These are phyloP conservation scores for Drosophila fulvimacula DNA, from an alignment of 2,888 invertebrate species.

Conservation along the genomic window DNA sequence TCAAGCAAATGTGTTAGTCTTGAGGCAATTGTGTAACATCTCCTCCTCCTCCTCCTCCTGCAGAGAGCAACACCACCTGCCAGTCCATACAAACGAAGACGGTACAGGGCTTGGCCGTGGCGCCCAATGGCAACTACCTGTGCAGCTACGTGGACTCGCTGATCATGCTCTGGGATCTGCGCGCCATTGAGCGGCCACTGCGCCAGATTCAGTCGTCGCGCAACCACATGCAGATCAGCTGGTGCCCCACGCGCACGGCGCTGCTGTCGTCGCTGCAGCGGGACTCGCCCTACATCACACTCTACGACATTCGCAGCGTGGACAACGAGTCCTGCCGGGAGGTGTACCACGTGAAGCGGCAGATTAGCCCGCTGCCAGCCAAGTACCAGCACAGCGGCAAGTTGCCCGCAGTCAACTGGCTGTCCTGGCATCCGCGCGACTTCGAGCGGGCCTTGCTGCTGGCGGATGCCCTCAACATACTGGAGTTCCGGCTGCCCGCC, in stretches of 20 bases:
- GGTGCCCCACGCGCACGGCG: conserved; percentile 95
- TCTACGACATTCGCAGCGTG: conserved; percentile 94
- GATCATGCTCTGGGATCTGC: conserved; percentile 94
- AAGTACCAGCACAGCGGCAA: conserved; percentile 77
- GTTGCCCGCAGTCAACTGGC: conserved; percentile 87
- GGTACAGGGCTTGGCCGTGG: conserved; percentile 92
- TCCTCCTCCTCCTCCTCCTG: conserved; percentile 20
- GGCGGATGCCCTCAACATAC: conserved; percentile 81
- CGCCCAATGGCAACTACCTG: conserved; percentile 91
- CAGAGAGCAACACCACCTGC: conserved; percentile 88
- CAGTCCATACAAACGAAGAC: conserved; percentile 89
- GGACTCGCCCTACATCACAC: conserved; percentile 90
- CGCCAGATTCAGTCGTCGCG: conserved; percentile 87
- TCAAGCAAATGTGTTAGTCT: neutral
- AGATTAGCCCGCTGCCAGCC: conserved; percentile 85
- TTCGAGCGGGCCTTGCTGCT: conserved; percentile 84
- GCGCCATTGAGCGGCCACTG: conserved; percentile 93
- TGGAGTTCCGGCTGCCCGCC: conserved; percentile 83
- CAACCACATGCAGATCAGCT: conserved; percentile 90
- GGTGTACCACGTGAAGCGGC: conserved; percentile 90
- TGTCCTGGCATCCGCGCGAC: conserved; percentile 94
- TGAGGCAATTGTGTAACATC: no score
- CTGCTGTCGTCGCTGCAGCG: conserved; percentile 92
- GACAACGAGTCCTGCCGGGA: conserved; percentile 90
- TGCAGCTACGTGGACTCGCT: conserved; percentile 94